Evolutionary conservation across 2,797 vertebrate species (phyloP).

Genomic region (Kryptopterus vitreolus): DNA sequence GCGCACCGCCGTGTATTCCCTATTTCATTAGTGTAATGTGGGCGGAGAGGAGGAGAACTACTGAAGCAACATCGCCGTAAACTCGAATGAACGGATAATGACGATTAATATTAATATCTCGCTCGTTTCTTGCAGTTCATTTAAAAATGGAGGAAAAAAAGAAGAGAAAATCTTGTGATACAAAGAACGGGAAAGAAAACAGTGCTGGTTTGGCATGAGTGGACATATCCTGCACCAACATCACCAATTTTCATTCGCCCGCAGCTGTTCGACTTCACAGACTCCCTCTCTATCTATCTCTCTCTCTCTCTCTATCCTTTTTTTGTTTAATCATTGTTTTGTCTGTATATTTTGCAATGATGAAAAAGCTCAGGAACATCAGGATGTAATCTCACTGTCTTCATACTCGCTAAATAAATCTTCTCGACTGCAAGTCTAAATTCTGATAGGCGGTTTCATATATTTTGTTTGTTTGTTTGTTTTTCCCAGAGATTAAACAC

Average conservation of each 20-base stretch:
- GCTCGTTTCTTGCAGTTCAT: not conserved
- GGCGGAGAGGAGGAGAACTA: too few relatives aligned
- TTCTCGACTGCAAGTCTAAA: not conserved
- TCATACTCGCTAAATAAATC: not conserved
- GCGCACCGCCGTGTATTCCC: too few relatives aligned
- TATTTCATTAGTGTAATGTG: too few relatives aligned
- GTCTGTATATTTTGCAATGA: not conserved
- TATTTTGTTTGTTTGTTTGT: too few relatives aligned
- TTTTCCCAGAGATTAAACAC: not conserved
- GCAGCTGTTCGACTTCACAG: conserved; percentile 1
- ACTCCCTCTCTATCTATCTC: not conserved
- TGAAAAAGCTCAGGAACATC: not conserved
- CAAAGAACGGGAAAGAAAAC: not conserved
- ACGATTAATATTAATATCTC: too few relatives aligned
- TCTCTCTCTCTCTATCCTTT: not conserved
- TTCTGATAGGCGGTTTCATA: not conserved
- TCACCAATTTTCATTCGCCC: conserved; percentile 10
- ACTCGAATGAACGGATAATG: too few relatives aligned
- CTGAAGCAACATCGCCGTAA: too few relatives aligned
- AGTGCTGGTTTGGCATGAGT: conserved; percentile 13
- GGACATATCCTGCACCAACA: conserved; percentile 23
- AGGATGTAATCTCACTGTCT: not conserved
- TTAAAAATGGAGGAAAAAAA: not conserved
- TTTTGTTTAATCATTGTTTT: not conserved
- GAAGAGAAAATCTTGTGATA: not conserved